Evolutionary conservation across 2,113 vertebrate genomes (phyloP), one percentile per base, ranked within the genome.

Genomic region (Pandion haliaetus): DNA sequence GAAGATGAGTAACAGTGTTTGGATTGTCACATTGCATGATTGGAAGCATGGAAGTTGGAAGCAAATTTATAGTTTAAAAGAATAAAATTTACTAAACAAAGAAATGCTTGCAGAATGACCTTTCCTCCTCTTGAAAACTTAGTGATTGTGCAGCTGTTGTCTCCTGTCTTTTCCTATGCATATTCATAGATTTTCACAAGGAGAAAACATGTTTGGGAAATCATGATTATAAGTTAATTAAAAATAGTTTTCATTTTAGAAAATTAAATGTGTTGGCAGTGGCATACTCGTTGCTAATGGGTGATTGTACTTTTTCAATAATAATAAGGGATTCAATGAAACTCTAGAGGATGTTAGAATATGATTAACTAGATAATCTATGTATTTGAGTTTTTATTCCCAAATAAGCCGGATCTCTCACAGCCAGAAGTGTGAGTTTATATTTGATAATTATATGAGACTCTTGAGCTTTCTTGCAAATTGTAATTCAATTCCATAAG

Each of bases 381-480:
- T 77, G 54, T 96, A 96, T 97, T 97, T 96, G 29, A 94, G 52
- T 89, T 97, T 97, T 96, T 96, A 95, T 93, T 86, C 74, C 81
- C 88, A 73, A 92, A 96, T 96, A 97, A 97, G 84, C 77, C 38
- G 55, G 44, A 95, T 92, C 38, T 90, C 79, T 45, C 32, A 61
- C 42, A 86, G 86, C 38, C 73, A 97, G 59, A 97, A 95, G 57
- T 95, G 77, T 95, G 94, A 95, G 86, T 94, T 80, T 81, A 69
- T 95, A 96, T 98, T 98, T 97, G 92, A 92, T 97, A 96, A 97
- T 95, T 89, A 81, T 82, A 96, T 95, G 91, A 93, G 91, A 88
- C 89, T 95, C 78, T 87, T 92, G 74, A 95, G 91, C 54, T 71
- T 97, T 93, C 91, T 79, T 86, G 85, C 63, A 93, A 90, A 84